Evolutionary conservation across 2,888 invertebrate species (phyloP).

Genomic region (Phyllotreta striolata): DNA sequence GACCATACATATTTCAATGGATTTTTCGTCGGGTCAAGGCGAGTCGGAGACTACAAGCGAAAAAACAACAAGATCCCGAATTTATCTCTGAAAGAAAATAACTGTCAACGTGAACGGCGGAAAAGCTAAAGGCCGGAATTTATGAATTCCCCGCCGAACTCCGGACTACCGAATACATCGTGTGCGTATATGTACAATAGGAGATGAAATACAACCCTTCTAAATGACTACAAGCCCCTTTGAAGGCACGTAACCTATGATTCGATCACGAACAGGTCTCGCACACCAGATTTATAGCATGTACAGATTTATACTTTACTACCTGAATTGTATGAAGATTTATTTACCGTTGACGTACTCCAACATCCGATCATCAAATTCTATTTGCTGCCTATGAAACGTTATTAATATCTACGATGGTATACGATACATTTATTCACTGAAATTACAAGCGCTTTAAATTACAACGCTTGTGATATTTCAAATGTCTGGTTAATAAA

Average conservation of each 20-base stretch:
- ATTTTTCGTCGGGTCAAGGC: conserved; percentile 14
- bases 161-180: conserved; percentile 33
- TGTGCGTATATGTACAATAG: conserved; percentile 32
- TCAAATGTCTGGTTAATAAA: too few relatives aligned
- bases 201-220: conserved; percentile 36
- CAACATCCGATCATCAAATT: conserved; percentile 11
- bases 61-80: conserved; percentile 7
- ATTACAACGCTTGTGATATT: too few relatives aligned
- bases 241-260: conserved; percentile 40
- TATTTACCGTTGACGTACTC: conserved; percentile 29
- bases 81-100: conserved; percentile 25
- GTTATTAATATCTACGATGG: too few relatives aligned
- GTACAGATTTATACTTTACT: conserved; percentile 37
- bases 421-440: too few relatives aligned
- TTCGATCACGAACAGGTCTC: conserved; percentile 40
- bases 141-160: conserved; percentile 35
- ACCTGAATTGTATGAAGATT: conserved; percentile 40
- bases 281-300: conserved; percentile 32
- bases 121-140: conserved; percentile 34
- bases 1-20: conserved; percentile 5
- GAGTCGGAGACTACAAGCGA: neutral
- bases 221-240: conserved; percentile 38
- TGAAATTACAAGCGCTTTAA: too few relatives aligned
- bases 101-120: conserved; percentile 33
- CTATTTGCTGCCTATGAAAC: neutral